Percentiles rank a stretch among this genome's conserved stretches.
Evolutionary conservation across 2,797 vertebrate genomes (phyloP).

Genomic region (Alcedo quadribrachys): DNA sequence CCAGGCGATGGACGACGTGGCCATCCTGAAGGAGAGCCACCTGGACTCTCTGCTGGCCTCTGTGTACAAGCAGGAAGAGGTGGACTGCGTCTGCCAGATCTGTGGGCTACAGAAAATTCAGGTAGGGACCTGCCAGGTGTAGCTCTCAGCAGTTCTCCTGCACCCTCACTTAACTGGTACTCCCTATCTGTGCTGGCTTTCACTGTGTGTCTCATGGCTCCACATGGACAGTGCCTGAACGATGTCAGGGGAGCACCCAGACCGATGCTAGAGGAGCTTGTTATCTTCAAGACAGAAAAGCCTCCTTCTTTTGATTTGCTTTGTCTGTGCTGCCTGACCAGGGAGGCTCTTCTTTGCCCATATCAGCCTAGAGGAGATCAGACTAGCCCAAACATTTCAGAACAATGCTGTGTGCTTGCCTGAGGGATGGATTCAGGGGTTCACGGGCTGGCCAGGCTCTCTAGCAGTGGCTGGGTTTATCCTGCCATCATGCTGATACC

Average conservation of each 20-base stretch:
- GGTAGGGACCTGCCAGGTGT: constrained; percentile 66
- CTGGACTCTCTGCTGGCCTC: constrained; percentile 78
- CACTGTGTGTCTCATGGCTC: background rate
- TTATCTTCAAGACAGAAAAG: background rate
- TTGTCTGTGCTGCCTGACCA: background rate
- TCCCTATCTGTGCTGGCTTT: background rate
- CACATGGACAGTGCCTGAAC: background rate
- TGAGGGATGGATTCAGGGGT: background rate
- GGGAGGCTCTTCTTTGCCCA: background rate
- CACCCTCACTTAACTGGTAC: background rate
- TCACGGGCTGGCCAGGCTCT: background rate
- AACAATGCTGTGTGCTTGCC: background rate
- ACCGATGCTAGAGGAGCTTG: rapidly evolving
- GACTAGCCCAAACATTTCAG: background rate
- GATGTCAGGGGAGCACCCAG: background rate
- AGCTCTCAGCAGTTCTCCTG: background rate
- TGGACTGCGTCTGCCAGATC: constrained; percentile 80
- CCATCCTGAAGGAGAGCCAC: constrained; percentile 57
- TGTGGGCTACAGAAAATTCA: constrained; percentile 85
- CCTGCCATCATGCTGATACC: background rate
- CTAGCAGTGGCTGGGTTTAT: rapidly evolving
- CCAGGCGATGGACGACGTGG: constrained; percentile 74
- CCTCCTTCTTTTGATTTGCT: background rate
- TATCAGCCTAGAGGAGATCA: background rate
- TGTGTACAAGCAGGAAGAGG: constrained; percentile 58